Evolutionary conservation across 37 sponge, comb jelly and placozoan species (phyloP).

Genomic region (Spongilla lacustris): DNA sequence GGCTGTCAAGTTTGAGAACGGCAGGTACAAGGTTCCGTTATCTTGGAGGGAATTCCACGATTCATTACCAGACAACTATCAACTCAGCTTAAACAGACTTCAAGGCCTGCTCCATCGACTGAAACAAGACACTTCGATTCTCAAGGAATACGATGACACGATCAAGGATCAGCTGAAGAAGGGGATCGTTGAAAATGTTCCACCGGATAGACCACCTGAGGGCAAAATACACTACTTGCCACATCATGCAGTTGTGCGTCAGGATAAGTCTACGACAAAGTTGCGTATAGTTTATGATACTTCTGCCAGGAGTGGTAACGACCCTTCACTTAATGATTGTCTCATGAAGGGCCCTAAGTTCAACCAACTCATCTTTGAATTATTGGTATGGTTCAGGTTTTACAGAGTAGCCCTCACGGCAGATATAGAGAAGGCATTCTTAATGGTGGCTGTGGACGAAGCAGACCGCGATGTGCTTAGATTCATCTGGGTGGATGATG

Average conservation of each 20-base stretch:
- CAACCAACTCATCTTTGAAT: conserved; percentile 42
- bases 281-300: conserved; percentile 50
- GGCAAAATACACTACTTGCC: conserved; percentile 77
- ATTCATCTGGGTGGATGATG: conserved; percentile 66
- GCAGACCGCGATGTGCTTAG: conserved; percentile 44
- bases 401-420: conserved; percentile 39
- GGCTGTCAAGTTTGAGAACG: conserved; percentile 3
- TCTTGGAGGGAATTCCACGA: conserved; percentile 41
- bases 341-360: conserved; percentile 50
- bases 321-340: conserved; percentile 56
- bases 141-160: conserved; percentile 41
- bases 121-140: conserved; percentile 31
- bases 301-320: conserved; percentile 35
- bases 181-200: conserved; percentile 46
- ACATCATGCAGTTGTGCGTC: conserved; percentile 57
- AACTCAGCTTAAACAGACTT: conserved; percentile 37
- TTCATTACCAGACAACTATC: conserved; percentile 47
- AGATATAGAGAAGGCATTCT: conserved; percentile 63
- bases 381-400: conserved; percentile 45
- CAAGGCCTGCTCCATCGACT: conserved; percentile 47
- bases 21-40: conserved; percentile 38
- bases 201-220: too few species aligned
- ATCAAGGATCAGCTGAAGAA: conserved; percentile 45
- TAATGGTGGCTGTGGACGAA: conserved; percentile 39
- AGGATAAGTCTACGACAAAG: conserved; percentile 55